Evolutionary conservation across 2,113 vertebrate species (phyloP).

Genomic region (Carassius auratus): DNA sequence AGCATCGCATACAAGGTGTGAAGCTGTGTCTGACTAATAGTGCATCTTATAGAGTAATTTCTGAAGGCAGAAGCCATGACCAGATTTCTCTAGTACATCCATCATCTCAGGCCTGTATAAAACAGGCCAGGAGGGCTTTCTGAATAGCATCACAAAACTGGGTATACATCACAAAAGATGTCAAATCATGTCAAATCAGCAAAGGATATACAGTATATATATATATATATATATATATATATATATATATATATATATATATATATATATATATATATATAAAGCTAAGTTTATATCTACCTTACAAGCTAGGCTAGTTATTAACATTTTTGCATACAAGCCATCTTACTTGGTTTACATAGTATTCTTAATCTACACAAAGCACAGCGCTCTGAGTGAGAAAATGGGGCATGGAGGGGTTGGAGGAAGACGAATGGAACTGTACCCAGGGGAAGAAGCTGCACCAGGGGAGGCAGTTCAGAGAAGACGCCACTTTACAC

Average conservation of each 20-base stretch:
- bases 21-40: slow-evolving; percentile 54
- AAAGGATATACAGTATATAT: too few relatives aligned
- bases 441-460: background rate
- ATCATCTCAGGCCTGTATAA: slow-evolving; percentile 50
- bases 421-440: background rate
- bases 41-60: slow-evolving; percentile 57
- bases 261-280: too few relatives aligned
- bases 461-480: slow-evolving; percentile 9
- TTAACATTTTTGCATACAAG: background rate
- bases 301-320: background rate
- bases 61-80: slow-evolving; percentile 56
- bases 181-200: too few relatives aligned
- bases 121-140: slow-evolving; percentile 15
- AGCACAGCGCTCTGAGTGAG: background rate
- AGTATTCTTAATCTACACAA: background rate
- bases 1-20: slow-evolving; percentile 38
- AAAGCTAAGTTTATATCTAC: too few relatives aligned
- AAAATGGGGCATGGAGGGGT: slow-evolving; percentile 8
- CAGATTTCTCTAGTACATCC: slow-evolving; percentile 49
- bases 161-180: slow-evolving; percentile 6
- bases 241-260: too few relatives aligned
- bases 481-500: slow-evolving; percentile 5
- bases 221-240: too few relatives aligned
- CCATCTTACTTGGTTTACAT: slow-evolving; percentile 1
- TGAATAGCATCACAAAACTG: slow-evolving; percentile 24